phyloP scores from a whole-genome alignment of 2,113 vertebrate species.

The Phylloscopus trochilus region DNA sequence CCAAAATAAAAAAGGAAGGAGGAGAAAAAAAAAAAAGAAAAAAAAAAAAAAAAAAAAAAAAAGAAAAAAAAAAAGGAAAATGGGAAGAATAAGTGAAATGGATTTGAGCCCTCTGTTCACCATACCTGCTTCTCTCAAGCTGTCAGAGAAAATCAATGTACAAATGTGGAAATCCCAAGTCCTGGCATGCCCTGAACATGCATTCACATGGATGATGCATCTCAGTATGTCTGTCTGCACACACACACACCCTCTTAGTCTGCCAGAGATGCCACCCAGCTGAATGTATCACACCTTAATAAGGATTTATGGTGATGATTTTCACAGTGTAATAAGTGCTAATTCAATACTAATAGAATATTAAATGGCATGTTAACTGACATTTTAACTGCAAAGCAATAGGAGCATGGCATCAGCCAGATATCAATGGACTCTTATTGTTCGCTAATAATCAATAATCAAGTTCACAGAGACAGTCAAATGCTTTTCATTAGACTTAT shows the following conservation, averaged over 20 bases:
- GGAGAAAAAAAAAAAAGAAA: not conserved
- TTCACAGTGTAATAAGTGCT: conserved; percentile 60
- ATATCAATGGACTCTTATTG: conserved; percentile 29
- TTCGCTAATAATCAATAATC: conserved; percentile 61
- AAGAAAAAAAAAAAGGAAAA: not conserved
- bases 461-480: conserved; percentile 47
- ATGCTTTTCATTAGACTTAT: conserved; percentile 29
- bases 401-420: conserved; percentile 11
- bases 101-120: not conserved
- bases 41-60: not conserved
- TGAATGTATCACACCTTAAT: conserved; percentile 47
- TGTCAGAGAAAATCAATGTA: conserved; percentile 43
- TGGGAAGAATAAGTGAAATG: not conserved
- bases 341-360: conserved; percentile 61
- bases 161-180: conserved; percentile 19
- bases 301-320: conserved; percentile 61
- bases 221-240: not conserved
- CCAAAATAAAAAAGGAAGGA: not conserved
- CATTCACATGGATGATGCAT: not conserved
- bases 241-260: not conserved
- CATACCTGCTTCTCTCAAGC: conserved; percentile 10
- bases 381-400: conserved; percentile 40
- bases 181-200: not conserved
- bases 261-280: conserved; percentile 39
- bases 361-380: conserved; percentile 59